phyloP scores from a whole-genome alignment of 1,140 invertebrate genomes.

The Drosophila setifemur region DNA sequence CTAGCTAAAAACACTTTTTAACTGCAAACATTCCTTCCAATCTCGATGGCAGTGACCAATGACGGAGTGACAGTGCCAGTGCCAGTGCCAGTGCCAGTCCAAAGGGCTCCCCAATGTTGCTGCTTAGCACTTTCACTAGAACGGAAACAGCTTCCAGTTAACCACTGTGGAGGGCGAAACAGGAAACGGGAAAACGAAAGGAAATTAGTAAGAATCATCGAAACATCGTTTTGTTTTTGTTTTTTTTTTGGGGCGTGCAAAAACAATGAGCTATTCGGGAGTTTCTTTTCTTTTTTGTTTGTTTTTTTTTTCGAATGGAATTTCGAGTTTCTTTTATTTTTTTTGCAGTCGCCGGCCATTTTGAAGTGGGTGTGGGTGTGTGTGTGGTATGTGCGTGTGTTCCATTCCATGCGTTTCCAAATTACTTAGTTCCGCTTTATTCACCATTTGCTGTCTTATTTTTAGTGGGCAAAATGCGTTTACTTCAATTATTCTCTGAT shows the following conservation, averaged over 20 bases:
- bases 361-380: slow-evolving; percentile 28
- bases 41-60: slow-evolving; percentile 69
- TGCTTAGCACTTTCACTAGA: slow-evolving; percentile 63
- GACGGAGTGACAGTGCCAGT: too few species aligned
- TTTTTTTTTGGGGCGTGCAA: slow-evolving; percentile 51
- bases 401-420: slow-evolving; percentile 74
- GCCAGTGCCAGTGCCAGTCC: slow-evolving; percentile 63
- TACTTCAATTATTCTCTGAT: slow-evolving; percentile 48
- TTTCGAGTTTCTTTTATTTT: slow-evolving; percentile 7
- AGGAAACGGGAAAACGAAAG: slow-evolving; percentile 14
- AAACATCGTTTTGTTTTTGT: not conserved
- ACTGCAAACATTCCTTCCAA: slow-evolving; percentile 68
- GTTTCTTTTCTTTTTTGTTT: slow-evolving; percentile 27
- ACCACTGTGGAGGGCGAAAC: slow-evolving; percentile 55
- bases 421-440: slow-evolving; percentile 42
- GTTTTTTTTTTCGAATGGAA: slow-evolving; percentile 25
- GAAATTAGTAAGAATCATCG: slow-evolving; percentile 27
- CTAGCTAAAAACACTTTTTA: slow-evolving; percentile 77
- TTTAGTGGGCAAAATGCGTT: slow-evolving; percentile 63
- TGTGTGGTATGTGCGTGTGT: slow-evolving; percentile 51
- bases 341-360: slow-evolving; percentile 55
- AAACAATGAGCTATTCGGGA: slow-evolving; percentile 33
- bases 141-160: slow-evolving; percentile 82
- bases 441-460: slow-evolving; percentile 25
- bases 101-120: slow-evolving; percentile 42